Percentiles rank a stretch among this genome's conserved stretches.
These are phyloP conservation scores for Polietes domitor DNA, from an alignment of 2,888 invertebrate genomes.

Conservation along the genomic window DNA sequence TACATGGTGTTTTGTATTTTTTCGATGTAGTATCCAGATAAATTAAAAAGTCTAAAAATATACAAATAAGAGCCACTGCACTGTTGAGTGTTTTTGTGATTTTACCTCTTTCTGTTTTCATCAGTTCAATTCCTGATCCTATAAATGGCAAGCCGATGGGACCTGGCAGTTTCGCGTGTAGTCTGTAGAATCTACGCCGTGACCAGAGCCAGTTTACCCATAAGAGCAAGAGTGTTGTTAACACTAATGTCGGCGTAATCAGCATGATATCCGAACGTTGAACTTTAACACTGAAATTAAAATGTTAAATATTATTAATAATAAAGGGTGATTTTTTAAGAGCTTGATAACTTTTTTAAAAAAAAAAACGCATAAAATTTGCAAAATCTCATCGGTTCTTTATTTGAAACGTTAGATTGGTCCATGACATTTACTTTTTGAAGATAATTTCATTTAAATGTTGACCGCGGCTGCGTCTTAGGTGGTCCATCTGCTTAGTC, in stretches of 20 bases:
- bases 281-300: too few relatives aligned
- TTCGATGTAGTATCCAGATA: constrained; percentile 72
- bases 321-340: too few relatives aligned
- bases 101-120: constrained; percentile 76
- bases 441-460: too few relatives aligned
- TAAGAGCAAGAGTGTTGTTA: constrained; percentile 1
- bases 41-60: constrained; percentile 71
- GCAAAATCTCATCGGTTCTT: too few relatives aligned
- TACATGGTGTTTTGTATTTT: constrained; percentile 73
- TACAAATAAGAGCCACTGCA: neutral
- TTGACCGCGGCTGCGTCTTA: too few relatives aligned
- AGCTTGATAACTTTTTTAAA: too few relatives aligned
- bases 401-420: too few relatives aligned
- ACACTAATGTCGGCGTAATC: neutral
- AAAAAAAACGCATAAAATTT: too few relatives aligned
- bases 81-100: neutral
- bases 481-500: too few relatives aligned
- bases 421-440: too few relatives aligned
- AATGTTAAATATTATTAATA: too few relatives aligned
- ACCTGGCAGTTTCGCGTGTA: constrained; percentile 75
- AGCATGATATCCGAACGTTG: too few relatives aligned
- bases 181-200: constrained; percentile 74
- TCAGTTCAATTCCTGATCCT: constrained; percentile 76
- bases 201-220: constrained; percentile 76
- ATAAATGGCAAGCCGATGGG: constrained; percentile 77